Conservation (phyloP, 2,888 invertebrate species). For the Drosophila atripex region DNA sequence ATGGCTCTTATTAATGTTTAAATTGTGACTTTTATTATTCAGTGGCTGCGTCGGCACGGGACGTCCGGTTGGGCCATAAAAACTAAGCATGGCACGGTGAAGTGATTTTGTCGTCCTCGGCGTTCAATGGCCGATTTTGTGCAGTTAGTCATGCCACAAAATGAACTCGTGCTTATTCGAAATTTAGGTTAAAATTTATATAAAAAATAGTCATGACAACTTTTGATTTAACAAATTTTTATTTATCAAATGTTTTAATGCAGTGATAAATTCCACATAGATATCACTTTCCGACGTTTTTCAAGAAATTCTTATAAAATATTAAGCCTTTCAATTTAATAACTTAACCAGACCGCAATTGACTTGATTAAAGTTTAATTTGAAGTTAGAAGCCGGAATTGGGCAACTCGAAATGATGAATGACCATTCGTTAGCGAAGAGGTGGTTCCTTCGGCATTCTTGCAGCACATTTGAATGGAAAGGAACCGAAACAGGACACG, state of each 20-base stretch:
- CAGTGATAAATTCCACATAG: not conserved
- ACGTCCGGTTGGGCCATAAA: conserved; percentile 39
- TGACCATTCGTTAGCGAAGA: conserved; percentile 49
- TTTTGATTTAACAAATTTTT: too few relatives aligned
- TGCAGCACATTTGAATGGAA: not conserved
- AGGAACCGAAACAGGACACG: not conserved
- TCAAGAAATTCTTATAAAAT: not conserved
- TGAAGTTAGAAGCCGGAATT: not conserved
- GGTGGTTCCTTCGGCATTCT: conserved; percentile 13
- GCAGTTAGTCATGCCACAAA: conserved; percentile 10
- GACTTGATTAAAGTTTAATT: conserved; percentile 3
- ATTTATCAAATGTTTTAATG: too few relatives aligned
- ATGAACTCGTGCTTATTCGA: not conserved
- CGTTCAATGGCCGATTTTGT: conserved; percentile 18
- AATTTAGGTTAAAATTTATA: not conserved
- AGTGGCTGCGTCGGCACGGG: conserved; percentile 19
- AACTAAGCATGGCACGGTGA: conserved; percentile 24
- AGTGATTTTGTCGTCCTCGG: conserved; percentile 20
- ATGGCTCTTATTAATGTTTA: conserved; percentile 81
- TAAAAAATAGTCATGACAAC: not conserved
- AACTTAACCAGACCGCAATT: not conserved
- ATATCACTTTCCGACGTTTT: too few relatives aligned
- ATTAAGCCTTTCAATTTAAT: not conserved
- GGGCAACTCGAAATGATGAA: conserved; percentile 34
- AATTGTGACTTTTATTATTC: conserved; percentile 71